Percentiles rank a stretch among this genome's conserved stretches.
phyloP scores from a whole-genome alignment of 2,797 vertebrate genomes.

The Manis crassicaudata region DNA sequence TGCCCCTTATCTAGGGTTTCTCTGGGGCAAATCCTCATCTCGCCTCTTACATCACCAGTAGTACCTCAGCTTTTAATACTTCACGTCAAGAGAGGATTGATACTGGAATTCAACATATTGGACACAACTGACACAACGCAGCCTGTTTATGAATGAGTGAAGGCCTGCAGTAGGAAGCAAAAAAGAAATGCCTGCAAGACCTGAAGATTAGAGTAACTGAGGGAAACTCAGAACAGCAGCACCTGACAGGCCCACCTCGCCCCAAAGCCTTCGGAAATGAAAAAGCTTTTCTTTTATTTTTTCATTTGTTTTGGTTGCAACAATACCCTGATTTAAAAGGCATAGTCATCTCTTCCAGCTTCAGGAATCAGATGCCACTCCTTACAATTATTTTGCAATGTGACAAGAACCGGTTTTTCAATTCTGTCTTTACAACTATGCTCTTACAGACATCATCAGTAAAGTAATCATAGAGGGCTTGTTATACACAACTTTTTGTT shows the following conservation, averaged over 20 bases:
- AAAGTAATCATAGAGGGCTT: slow-evolving; percentile 33
- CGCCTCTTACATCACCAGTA: not conserved
- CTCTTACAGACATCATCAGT: slow-evolving; percentile 25
- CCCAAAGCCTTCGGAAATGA: slow-evolving; percentile 16
- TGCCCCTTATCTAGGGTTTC: not conserved
- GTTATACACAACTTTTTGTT: not conserved
- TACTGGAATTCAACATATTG: not conserved
- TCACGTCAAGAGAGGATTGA: not conserved
- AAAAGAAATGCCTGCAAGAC: not conserved
- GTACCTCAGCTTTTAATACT: not conserved
- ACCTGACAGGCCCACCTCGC: not conserved
- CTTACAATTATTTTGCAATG: slow-evolving; percentile 52
- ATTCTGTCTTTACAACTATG: not conserved
- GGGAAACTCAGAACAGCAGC: not conserved
- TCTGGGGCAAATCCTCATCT: not conserved
- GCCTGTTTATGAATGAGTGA: not conserved
- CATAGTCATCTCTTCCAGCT: slow-evolving; percentile 28
- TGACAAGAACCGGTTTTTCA: slow-evolving; percentile 62
- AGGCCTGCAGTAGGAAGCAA: not conserved
- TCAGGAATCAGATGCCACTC: slow-evolving; percentile 44
- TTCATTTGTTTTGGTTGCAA: slow-evolving; percentile 30
- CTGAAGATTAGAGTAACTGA: not conserved
- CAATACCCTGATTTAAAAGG: slow-evolving; percentile 50
- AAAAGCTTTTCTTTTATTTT: not conserved
- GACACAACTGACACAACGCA: not conserved